Evolutionary conservation across 2,113 vertebrate genomes (phyloP).

Genomic region (Catharus minimus): DNA sequence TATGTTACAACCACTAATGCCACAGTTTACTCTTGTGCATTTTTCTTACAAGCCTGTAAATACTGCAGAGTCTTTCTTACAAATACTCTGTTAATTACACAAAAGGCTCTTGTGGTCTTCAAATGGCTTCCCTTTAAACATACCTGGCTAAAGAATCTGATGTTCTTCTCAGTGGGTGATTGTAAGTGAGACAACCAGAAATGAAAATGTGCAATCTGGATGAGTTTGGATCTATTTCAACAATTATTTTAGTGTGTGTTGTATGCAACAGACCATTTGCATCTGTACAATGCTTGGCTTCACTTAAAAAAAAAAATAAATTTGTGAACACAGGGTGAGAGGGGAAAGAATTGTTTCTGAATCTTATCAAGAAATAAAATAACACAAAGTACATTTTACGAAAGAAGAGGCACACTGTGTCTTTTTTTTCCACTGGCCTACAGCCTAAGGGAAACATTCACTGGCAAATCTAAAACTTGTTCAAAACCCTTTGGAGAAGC

Average conservation of each 20-base stretch:
- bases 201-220: not conserved
- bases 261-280: not conserved
- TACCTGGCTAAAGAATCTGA: not conserved
- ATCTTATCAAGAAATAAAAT: constrained; percentile 53
- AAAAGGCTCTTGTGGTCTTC: not conserved
- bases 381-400: constrained; percentile 10
- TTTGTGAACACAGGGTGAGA: not conserved
- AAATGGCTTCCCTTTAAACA: not conserved
- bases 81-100: not conserved
- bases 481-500: constrained; percentile 62
- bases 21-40: not conserved
- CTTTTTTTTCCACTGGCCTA: constrained; percentile 51
- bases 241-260: not conserved
- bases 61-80: not conserved
- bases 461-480: constrained; percentile 69
- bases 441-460: constrained; percentile 64
- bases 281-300: not conserved
- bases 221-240: not conserved
- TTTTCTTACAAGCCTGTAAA: not conserved
- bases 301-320: not conserved
- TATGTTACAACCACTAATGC: not conserved
- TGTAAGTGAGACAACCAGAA: not conserved
- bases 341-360: constrained; percentile 23
- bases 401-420: constrained; percentile 31
- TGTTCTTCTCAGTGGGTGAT: not conserved